phyloP scores from a whole-genome alignment of 1,140 invertebrate species.

The Leucophenga varia region DNA sequence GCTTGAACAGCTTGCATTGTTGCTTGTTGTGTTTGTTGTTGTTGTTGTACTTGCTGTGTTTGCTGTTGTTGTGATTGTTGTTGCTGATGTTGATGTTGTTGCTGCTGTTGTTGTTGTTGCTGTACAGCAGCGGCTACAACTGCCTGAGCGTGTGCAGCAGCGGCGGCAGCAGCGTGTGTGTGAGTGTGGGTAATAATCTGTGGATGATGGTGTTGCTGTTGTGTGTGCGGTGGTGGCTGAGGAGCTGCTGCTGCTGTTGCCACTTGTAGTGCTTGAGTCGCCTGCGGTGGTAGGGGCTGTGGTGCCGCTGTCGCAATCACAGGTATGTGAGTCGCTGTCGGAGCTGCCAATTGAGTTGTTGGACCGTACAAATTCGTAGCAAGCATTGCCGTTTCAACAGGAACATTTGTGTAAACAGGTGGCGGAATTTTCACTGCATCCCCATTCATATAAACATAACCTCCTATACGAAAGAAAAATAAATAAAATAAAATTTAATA shows the following conservation, averaged over 20 bases:
- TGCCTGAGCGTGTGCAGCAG: conserved; percentile 2
- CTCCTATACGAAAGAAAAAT: conserved; percentile 27
- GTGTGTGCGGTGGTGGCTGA: conserved; percentile 22
- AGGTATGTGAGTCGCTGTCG: conserved; percentile 46
- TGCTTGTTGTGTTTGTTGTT: not conserved
- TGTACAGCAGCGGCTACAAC: conserved; percentile 21
- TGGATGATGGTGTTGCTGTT: conserved; percentile 17
- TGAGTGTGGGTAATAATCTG: conserved; percentile 1
- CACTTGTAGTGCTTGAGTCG: conserved; percentile 24
- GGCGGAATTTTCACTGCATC: conserved; percentile 53
- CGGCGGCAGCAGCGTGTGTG: conserved; percentile 14
- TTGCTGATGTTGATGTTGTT: conserved; percentile 29
- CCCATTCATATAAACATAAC: conserved; percentile 55
- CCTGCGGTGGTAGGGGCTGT: conserved; percentile 30
- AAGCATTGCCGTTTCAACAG: conserved; percentile 55
- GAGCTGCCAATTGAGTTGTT: conserved; percentile 49
- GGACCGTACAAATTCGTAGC: conserved; percentile 47
- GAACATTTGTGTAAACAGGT: conserved; percentile 51
- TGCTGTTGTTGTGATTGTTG: conserved; percentile 19
- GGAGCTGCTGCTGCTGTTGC: conserved; percentile 8
- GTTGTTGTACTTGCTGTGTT: not conserved
- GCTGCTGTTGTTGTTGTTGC: conserved; percentile 35
- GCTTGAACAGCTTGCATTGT: conserved; percentile 23
- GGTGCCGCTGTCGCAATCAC: conserved; percentile 42
- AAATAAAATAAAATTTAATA: conserved; percentile 1